Conservation (phyloP, 1,140 invertebrate genomes). For the Hestina assimilis region DNA sequence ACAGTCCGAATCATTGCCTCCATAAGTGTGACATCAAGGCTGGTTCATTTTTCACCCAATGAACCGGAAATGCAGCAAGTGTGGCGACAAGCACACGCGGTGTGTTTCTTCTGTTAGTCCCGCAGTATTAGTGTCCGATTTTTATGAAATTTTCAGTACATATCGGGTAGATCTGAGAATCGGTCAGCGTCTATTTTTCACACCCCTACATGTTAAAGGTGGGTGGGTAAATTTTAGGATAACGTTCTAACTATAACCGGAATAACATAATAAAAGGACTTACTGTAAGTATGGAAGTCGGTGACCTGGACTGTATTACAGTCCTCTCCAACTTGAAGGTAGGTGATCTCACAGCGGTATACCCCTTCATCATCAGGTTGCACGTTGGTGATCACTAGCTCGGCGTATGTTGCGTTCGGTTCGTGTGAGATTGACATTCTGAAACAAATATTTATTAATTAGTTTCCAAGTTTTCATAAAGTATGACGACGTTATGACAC, state of each 20-base stretch:
- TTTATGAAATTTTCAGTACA: too few species aligned
- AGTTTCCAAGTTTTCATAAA: neutral
- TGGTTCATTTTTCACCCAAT: too few species aligned
- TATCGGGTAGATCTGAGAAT: too few species aligned
- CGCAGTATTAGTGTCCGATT: neutral
- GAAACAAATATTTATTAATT: constrained; percentile 25
- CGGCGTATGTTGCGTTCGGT: constrained; percentile 81
- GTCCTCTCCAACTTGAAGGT: constrained; percentile 86
- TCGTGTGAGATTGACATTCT: constrained; percentile 85
- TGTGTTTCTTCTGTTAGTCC: neutral
- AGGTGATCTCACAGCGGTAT: constrained; percentile 92
- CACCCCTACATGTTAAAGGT: too few species aligned
- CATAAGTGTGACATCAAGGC: too few species aligned
- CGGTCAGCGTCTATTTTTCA: too few species aligned
- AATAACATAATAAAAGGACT: constrained; percentile 63
- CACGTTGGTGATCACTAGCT: constrained; percentile 83
- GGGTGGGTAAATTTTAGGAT: neutral
- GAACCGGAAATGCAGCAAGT: too few species aligned
- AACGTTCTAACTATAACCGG: neutral
- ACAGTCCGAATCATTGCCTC: too few species aligned
- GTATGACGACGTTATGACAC: too few species aligned
- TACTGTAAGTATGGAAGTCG: constrained; percentile 88
- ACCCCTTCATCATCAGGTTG: constrained; percentile 87
- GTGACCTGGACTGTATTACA: constrained; percentile 89
- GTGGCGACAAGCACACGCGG: too few species aligned